These are phyloP conservation scores for Xiphias gladius DNA, from an alignment of 2,113 vertebrate species.

Conservation along the genomic window DNA sequence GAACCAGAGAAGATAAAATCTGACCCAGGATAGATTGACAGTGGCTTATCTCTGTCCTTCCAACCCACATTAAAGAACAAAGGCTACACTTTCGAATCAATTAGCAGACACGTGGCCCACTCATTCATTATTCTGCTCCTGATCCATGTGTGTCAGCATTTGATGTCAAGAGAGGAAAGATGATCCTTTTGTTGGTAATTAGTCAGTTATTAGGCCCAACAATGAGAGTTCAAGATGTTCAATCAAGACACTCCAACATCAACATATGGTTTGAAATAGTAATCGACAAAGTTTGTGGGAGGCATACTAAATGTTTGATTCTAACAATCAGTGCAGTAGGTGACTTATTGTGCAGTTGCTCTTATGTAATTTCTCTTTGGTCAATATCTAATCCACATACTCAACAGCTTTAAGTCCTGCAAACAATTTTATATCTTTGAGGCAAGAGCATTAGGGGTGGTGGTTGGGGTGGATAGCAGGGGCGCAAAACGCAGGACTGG, in stretches of 20 bases:
- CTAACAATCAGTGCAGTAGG: not conserved
- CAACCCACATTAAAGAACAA: not conserved
- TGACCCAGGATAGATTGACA: not conserved
- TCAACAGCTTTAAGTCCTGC: not conserved
- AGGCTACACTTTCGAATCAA: slow-evolving; percentile 1
- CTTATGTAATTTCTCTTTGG: not conserved
- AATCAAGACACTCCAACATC: not conserved
- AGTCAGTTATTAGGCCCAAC: not conserved
- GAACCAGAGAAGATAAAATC: not conserved
- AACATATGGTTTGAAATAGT: not conserved
- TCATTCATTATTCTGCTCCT: not conserved
- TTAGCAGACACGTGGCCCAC: not conserved
- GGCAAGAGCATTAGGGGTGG: not conserved
- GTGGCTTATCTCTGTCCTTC: not conserved
- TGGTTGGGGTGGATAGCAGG: not conserved
- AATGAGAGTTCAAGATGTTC: slow-evolving; percentile 1
- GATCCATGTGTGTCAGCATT: not conserved
- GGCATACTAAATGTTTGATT: not conserved
- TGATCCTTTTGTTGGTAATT: slow-evolving; percentile 2
- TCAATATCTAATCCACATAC: not conserved
- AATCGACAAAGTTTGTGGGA: not conserved
- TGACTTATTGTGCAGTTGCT: not conserved
- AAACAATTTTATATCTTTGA: not conserved
- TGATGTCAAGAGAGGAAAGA: not conserved
- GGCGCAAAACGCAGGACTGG: not conserved